A percentile compares a stretch with the other conserved stretches of the same genome.
Evolutionary conservation across 2,113 vertebrate genomes (phyloP).

Genomic region (Prolemur simus): DNA sequence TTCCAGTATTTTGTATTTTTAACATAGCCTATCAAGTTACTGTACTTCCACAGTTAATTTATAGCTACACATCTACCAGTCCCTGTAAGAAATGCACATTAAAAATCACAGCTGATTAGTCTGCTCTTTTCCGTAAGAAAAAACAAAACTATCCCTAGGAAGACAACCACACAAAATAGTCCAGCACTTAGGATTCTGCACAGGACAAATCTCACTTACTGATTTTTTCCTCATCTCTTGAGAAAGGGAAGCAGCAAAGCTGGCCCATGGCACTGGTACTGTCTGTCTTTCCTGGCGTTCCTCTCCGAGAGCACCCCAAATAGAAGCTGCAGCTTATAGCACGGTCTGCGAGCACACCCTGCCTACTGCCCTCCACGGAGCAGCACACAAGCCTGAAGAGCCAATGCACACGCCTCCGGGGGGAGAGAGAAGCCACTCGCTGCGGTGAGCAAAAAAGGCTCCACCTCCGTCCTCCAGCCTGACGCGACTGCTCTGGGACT

Average conservation of each 20-base stretch:
- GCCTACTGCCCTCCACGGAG: constrained; percentile 51
- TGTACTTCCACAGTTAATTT: background rate
- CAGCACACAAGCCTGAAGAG: constrained; percentile 30
- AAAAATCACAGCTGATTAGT: constrained; percentile 27
- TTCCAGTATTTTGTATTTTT: constrained; percentile 37
- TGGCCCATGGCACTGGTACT: constrained; percentile 92
- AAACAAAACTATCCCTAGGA: constrained; percentile 47
- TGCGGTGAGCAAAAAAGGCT: constrained; percentile 75
- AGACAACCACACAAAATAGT: constrained; percentile 31
- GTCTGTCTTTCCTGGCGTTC: constrained; percentile 49
- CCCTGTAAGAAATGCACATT: constrained; percentile 3
- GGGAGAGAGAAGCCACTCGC: constrained; percentile 52
- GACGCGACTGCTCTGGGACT: constrained; percentile 80
- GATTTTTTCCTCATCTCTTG: constrained; percentile 93
- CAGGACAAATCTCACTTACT: constrained; percentile 86
- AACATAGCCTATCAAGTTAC: background rate
- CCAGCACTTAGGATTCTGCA: background rate
- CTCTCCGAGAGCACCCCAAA: constrained; percentile 66
- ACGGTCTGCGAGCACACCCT: constrained; percentile 36
- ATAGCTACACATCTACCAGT: constrained; percentile 27
- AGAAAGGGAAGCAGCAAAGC: constrained; percentile 97
- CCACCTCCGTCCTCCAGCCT: constrained; percentile 84
- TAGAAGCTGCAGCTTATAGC: constrained; percentile 59
- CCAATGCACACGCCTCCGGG: background rate
- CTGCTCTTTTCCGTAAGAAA: background rate